A percentile compares a stretch with the other conserved stretches of the same genome.
These are phyloP conservation scores for Lutjanus campechanus DNA, from an alignment of 2,797 vertebrate genomes.

Conservation along the genomic window DNA sequence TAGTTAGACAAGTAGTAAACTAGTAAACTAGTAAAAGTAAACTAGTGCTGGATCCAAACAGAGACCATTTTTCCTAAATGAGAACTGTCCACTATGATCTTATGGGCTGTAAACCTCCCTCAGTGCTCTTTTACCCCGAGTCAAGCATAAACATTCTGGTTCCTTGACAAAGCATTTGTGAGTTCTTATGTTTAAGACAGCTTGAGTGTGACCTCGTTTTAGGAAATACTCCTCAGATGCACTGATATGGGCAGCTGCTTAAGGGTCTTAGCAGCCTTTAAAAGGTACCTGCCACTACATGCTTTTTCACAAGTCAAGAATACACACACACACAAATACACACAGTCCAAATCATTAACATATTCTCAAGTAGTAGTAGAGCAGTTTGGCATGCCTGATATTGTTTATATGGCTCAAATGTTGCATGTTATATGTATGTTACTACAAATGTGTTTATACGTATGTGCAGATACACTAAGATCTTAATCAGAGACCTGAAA, in stretches of 20 bases:
- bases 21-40: too few relatives aligned
- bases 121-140: neutral
- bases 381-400: slow-evolving; percentile 6
- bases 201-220: slow-evolving; percentile 25
- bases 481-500: slow-evolving; percentile 29
- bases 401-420: slow-evolving; percentile 12
- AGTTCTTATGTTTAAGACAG: slow-evolving; percentile 25
- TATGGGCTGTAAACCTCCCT: neutral
- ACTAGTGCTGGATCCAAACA: neutral
- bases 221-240: slow-evolving; percentile 53
- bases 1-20: too few relatives aligned
- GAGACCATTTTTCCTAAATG: neutral
- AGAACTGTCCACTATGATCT: neutral
- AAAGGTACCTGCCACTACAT: slow-evolving; percentile 63
- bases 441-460: neutral
- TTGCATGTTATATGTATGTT: slow-evolving; percentile 21
- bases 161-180: neutral
- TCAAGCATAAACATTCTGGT: neutral
- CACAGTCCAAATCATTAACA: slow-evolving; percentile 27
- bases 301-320: slow-evolving; percentile 47
- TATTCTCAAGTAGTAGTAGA: slow-evolving; percentile 1
- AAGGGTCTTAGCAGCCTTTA: slow-evolving; percentile 57
- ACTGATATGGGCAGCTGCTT: slow-evolving; percentile 62
- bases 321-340: slow-evolving; percentile 32
- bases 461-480: slow-evolving; percentile 29